Evolutionary conservation across 2,888 invertebrate genomes (phyloP).

Genomic region (Cremastinae sp.): DNA sequence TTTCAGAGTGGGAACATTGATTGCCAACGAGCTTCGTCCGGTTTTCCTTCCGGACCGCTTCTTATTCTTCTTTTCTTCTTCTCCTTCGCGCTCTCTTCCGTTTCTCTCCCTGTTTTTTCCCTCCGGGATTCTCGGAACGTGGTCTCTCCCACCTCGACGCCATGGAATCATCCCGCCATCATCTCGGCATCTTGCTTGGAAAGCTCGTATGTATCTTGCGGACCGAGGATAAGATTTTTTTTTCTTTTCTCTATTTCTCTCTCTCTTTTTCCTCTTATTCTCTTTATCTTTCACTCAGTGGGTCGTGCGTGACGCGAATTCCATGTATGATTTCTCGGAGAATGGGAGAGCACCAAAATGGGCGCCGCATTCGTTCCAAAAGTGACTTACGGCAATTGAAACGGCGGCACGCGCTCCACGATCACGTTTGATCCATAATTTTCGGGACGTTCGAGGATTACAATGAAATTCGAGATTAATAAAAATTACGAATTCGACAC

Average conservation of each 20-base stretch:
- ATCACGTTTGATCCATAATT: constrained; percentile 22
- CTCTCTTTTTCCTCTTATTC: too few species aligned
- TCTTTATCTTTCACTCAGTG: constrained; percentile 26
- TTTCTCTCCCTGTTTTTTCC: constrained; percentile 14
- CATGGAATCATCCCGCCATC: constrained; percentile 58
- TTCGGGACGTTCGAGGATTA: constrained; percentile 7
- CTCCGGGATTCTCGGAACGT: constrained; percentile 31
- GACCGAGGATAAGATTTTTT: constrained; percentile 41
- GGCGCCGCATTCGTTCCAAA: constrained; percentile 20
- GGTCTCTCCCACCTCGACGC: constrained; percentile 47
- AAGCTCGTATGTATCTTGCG: constrained; percentile 21
- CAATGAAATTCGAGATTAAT: constrained; percentile 24
- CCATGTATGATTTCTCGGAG: constrained; percentile 12
- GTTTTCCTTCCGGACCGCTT: constrained; percentile 53
- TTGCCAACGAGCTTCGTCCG: constrained; percentile 76
- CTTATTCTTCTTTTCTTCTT: constrained; percentile 42
- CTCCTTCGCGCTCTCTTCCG: constrained; percentile 55
- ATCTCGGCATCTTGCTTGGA: constrained; percentile 46
- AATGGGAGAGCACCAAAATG: constrained; percentile 9
- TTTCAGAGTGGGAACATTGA: constrained; percentile 77
- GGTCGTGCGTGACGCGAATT: constrained; percentile 50
- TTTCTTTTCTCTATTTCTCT: constrained; percentile 26
- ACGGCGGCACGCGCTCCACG: constrained; percentile 40
- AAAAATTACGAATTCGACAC: constrained; percentile 63
- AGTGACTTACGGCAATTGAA: constrained; percentile 26